A percentile compares a stretch with the other conserved stretches of the same genome.
These are phyloP conservation scores for Helobdella robusta DNA, from an alignment of 2,888 invertebrate genomes.

Conservation along the genomic window DNA sequence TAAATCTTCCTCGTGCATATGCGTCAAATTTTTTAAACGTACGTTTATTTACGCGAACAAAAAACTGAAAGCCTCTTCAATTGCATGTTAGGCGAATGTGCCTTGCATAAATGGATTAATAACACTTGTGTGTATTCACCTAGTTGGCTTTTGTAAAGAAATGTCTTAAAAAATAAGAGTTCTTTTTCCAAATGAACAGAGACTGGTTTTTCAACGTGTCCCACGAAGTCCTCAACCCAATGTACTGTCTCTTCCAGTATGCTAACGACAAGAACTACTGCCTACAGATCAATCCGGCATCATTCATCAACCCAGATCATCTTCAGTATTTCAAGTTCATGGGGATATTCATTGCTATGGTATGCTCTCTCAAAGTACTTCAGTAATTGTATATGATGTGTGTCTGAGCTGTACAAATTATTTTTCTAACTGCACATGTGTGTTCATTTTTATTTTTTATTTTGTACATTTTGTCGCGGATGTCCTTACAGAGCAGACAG, in stretches of 20 bases:
- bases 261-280: constrained; percentile 99
- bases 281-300: constrained; percentile 96
- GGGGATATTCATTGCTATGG: constrained; percentile 79
- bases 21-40: no score
- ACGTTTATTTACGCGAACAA: no score
- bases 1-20: no score
- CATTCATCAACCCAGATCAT: constrained; percentile 98
- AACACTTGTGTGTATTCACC: no score
- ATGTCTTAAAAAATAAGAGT: no score
- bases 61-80: no score
- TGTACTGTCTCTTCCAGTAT: constrained; percentile 99
- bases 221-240: constrained; percentile 98
- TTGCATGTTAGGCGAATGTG: no score
- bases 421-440: neutral
- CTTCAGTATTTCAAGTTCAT: constrained; percentile 97
- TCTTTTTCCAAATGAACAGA: constrained; percentile 43
- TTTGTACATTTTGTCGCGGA: neutral
- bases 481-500: neutral
- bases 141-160: no score
- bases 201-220: constrained; percentile 64
- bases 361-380: constrained; percentile 37
- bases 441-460: neutral
- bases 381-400: neutral
- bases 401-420: neutral
- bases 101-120: no score